phyloP scores from a whole-genome alignment of 2,888 invertebrate genomes.

The Podotricha telesiphe region DNA sequence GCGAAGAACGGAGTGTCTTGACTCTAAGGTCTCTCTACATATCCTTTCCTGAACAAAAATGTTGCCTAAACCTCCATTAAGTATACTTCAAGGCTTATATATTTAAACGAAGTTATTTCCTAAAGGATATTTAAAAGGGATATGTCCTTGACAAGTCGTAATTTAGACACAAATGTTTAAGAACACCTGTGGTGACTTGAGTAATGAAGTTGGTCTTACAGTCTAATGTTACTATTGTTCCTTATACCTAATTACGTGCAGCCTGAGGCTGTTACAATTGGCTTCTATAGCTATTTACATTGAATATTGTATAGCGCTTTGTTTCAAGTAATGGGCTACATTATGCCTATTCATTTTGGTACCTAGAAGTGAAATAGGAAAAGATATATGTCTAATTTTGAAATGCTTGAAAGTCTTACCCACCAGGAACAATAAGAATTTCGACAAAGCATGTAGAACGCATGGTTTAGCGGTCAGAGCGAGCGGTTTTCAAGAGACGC shows the following conservation, averaged over 20 bases:
- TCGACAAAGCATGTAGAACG: too few species aligned
- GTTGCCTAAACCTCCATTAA: too few species aligned
- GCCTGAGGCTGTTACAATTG: slow-evolving; percentile 17
- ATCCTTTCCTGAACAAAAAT: too few species aligned
- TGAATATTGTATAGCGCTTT: neutral
- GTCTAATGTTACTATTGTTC: slow-evolving; percentile 37
- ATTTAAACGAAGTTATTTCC: slow-evolving; percentile 7
- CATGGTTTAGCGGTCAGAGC: too few species aligned
- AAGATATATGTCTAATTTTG: too few species aligned
- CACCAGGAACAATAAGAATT: too few species aligned
- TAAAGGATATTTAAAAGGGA: slow-evolving; percentile 21
- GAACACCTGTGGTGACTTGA: slow-evolving; percentile 48
- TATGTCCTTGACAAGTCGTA: slow-evolving; percentile 44
- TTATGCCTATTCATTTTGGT: neutral
- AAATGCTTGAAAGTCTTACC: too few species aligned
- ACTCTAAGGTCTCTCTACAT: too few species aligned
- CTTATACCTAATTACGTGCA: slow-evolving; percentile 34
- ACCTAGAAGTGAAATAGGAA: neutral
- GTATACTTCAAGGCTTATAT: too few species aligned
- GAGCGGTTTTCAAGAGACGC: too few species aligned
- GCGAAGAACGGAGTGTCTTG: too few species aligned
- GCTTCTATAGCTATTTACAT: slow-evolving; percentile 10
- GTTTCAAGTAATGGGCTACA: neutral
- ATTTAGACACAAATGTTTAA: slow-evolving; percentile 36
- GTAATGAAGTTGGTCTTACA: slow-evolving; percentile 42